Conservation (phyloP, 1,140 invertebrate genomes). For the Drosophila kikkawai region DNA sequence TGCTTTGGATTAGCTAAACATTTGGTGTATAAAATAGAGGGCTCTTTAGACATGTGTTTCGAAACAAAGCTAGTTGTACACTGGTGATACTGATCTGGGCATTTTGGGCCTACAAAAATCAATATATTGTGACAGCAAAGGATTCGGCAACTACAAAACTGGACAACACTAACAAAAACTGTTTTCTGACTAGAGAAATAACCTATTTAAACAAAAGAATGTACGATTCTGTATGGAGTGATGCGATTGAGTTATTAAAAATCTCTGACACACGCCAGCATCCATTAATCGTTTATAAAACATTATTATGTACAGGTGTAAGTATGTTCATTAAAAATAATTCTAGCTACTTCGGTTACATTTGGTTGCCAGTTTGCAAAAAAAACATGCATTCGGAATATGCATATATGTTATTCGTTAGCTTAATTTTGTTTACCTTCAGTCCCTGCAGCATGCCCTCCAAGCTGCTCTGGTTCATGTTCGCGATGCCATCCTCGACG, state of each 20-base stretch:
- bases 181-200: slow-evolving; percentile 33
- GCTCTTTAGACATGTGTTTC: slow-evolving; percentile 21
- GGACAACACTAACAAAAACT: slow-evolving; percentile 35
- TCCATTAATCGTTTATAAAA: slow-evolving; percentile 74
- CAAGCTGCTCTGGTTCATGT: slow-evolving; percentile 89
- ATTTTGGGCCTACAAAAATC: slow-evolving; percentile 29
- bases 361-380: slow-evolving; percentile 14
- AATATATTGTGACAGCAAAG: slow-evolving; percentile 33
- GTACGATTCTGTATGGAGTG: slow-evolving; percentile 79
- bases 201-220: slow-evolving; percentile 31
- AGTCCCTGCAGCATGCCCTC: slow-evolving; percentile 89
- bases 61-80: background rate
- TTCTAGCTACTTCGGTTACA: slow-evolving; percentile 43
- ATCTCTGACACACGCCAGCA: slow-evolving; percentile 77
- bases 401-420: slow-evolving; percentile 9
- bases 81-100: background rate
- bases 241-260: slow-evolving; percentile 80
- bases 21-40: slow-evolving; percentile 12
- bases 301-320: slow-evolving; percentile 48
- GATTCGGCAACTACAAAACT: slow-evolving; percentile 47
- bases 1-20: slow-evolving; percentile 80
- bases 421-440: slow-evolving; percentile 87
- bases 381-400: slow-evolving; percentile 48
- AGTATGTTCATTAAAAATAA: slow-evolving; percentile 46
- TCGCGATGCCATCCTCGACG: slow-evolving; percentile 88